Evolutionary conservation across 2,888 invertebrate species (phyloP), one percentile per base, ranked within the genome.

Genomic region (Dexiosoma caninum): DNA sequence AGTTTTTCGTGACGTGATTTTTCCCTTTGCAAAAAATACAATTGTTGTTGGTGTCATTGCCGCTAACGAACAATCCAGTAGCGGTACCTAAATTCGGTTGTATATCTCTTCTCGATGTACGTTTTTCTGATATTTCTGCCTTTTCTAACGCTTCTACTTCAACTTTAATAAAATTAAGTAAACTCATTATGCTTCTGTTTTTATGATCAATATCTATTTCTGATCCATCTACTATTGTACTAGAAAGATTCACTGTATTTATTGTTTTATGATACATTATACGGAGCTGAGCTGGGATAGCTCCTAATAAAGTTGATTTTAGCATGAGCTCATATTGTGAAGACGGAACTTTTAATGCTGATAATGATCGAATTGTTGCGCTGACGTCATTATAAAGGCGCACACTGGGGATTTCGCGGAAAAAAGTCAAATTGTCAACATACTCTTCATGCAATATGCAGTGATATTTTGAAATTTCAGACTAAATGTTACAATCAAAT

Each of bases 321-420:
- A 82, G 60, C 64, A 82, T 62, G 57, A 62, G 44, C 16, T 71
- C 71, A 62, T 82, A 82, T 74, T 74, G 64, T 55, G 40, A 66
- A 55, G 57, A 37, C 27, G 46, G 42, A 64, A 64, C 30, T 57
- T 64, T 37, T 66, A 57, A 71, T 14, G 82, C 78, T 21, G 49
- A 14, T 57, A 76, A 69, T 21, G 82, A 67, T 57, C 76, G 59
- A 67, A 78, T 81, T 35, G 69, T 77, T 6, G 77, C 27, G 12
- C 35, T 79, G 2, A 77, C 69, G 3, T 79, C 77, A 72, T 78
- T 82, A 23, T 76, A 81, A 21, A 78, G 59, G 5, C 44, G n/a
- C n/a, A n/a, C n/a, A n/a, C n/a, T n/a, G n/a, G n/a, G n/a, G n/a
- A n/a, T n/a, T n/a, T n/a, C n/a, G n/a, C n/a, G n/a, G n/a, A n/a